Conservation (phyloP, 2,888 invertebrate genomes). For the Teleiodes luculella region DNA sequence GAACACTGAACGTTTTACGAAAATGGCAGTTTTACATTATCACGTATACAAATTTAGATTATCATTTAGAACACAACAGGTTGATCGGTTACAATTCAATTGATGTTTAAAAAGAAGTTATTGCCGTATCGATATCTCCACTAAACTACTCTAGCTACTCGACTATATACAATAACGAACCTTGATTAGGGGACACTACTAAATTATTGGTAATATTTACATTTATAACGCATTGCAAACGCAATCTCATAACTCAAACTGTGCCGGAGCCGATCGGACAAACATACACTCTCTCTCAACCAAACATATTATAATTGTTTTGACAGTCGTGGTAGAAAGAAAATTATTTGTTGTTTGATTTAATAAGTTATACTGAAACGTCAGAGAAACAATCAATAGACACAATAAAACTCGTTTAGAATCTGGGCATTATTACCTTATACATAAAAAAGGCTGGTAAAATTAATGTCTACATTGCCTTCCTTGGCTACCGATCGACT, state of each 20-base stretch:
- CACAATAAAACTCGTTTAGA: too few species aligned
- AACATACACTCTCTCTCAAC: constrained; percentile 22
- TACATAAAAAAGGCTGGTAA: too few species aligned
- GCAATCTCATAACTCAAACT: constrained; percentile 41
- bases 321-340: background rate
- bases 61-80: constrained; percentile 49
- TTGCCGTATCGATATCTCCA: constrained; percentile 51
- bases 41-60: constrained; percentile 63
- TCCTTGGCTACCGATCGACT: constrained; percentile 55
- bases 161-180: constrained; percentile 33
- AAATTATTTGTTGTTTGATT: background rate
- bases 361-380: too few species aligned
- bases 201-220: constrained; percentile 33
- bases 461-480: background rate
- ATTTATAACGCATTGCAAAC: constrained; percentile 39
- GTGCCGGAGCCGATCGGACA: constrained; percentile 50
- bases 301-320: too few species aligned
- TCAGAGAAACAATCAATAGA: too few species aligned
- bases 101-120: constrained; percentile 45
- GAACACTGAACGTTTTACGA: constrained; percentile 50
- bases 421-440: too few species aligned
- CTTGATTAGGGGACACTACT: constrained; percentile 35
- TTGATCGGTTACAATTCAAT: constrained; percentile 32
- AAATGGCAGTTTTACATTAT: constrained; percentile 69
- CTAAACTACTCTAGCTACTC: constrained; percentile 19